Conservation (phyloP, 2,888 invertebrate genomes). For the Mechanitis messenoides region DNA sequence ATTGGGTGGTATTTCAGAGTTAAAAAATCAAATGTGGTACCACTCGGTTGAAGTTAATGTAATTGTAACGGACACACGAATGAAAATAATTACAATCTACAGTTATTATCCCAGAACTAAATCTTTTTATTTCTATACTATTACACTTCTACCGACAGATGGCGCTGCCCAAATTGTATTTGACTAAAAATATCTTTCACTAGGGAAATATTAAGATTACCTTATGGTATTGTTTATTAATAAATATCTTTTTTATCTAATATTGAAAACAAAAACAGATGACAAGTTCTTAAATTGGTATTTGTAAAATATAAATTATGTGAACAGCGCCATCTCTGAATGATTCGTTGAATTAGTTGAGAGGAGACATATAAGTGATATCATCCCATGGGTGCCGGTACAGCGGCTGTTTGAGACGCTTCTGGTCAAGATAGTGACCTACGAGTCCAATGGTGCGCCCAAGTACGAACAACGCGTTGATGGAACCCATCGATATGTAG, state of each 20-base stretch:
- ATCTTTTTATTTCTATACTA: constrained; percentile 11
- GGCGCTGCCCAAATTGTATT: constrained; percentile 15
- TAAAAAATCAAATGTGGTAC: not conserved
- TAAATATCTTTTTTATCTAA: too few species aligned
- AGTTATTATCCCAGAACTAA: constrained; percentile 16
- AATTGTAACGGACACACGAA: not conserved
- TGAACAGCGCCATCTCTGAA: constrained; percentile 12
- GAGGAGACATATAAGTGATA: constrained; percentile 80
- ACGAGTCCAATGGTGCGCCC: constrained; percentile 99
- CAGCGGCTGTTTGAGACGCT: constrained; percentile 97
- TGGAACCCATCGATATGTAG: constrained; percentile 97
- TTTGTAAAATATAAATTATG: not conserved
- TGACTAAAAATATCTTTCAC: not conserved
- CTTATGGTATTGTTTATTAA: too few species aligned
- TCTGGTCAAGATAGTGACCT: constrained; percentile 99
- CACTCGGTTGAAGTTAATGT: not conserved
- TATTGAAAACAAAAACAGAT: too few species aligned
- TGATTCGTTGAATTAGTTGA: constrained; percentile 42
- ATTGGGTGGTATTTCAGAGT: not conserved
- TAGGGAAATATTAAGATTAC: not conserved
- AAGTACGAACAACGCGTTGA: constrained; percentile 98
- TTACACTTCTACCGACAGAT: constrained; percentile 14
- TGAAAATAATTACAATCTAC: constrained; percentile 5
- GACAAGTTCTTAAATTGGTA: not conserved
- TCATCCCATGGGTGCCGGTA: constrained; percentile 99